Percentiles rank a stretch among this genome's conserved stretches.
Conservation (phyloP, 2,888 invertebrate species). For the Lasioglossum zephyrum region DNA sequence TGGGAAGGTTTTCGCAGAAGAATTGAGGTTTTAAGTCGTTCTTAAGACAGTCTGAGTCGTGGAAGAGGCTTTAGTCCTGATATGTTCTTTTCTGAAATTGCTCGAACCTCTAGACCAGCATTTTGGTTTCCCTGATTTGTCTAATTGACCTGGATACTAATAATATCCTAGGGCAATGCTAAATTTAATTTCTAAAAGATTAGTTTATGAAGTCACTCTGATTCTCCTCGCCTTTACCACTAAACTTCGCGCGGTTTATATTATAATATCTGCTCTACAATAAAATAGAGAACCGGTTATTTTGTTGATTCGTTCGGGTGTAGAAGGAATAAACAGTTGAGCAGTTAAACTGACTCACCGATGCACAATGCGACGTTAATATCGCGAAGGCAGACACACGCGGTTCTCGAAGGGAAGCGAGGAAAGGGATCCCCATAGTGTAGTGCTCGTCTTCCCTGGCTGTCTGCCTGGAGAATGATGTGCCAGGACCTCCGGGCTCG, state of each 20-base stretch:
- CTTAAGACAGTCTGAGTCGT: not conserved
- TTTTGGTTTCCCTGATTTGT: not conserved
- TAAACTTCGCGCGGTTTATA: too few species aligned
- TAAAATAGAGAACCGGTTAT: too few species aligned
- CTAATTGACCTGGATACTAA: not conserved
- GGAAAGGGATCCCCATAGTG: constrained; percentile 35
- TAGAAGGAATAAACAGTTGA: not conserved
- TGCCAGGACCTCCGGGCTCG: constrained; percentile 66
- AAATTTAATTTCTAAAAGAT: not conserved
- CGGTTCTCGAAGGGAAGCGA: constrained; percentile 34
- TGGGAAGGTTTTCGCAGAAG: not conserved
- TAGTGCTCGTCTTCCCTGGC: constrained; percentile 52
- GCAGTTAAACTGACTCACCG: not conserved
- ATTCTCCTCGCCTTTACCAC: not conserved
- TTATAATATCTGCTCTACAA: too few species aligned
- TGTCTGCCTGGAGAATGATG: constrained; percentile 70
- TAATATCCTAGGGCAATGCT: not conserved
- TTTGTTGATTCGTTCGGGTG: not conserved
- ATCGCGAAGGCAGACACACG: constrained; percentile 41
- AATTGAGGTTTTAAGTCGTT: not conserved
- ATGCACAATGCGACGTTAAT: constrained; percentile 43
- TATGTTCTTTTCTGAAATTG: too few species aligned
- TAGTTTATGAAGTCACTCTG: not conserved
- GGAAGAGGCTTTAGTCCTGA: not conserved
- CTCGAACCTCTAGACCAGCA: too few species aligned